Evolutionary conservation across 2,888 invertebrate species (phyloP).

Genomic region (Eupithecia vulgata): DNA sequence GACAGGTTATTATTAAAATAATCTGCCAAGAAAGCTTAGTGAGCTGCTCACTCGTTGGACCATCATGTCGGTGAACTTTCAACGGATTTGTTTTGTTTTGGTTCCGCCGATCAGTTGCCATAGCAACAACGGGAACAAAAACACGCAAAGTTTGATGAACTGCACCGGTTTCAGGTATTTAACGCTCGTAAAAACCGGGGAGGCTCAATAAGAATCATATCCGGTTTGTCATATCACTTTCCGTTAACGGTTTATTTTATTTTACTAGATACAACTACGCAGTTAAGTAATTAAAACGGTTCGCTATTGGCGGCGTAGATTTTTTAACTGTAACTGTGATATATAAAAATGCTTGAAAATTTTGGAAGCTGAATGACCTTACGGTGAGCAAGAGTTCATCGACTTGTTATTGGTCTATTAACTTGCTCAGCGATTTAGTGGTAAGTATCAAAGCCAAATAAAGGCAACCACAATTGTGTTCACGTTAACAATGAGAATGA

Average conservation of each 20-base stretch:
- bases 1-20: background rate
- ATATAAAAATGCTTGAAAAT: constrained; percentile 57
- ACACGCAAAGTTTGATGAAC: constrained; percentile 47
- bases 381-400: constrained; percentile 61
- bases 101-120: constrained; percentile 22
- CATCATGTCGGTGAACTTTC: background rate
- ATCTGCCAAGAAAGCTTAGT: background rate
- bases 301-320: constrained; percentile 63
- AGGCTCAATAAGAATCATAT: constrained; percentile 51
- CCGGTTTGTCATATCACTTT: constrained; percentile 75
- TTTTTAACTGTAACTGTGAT: constrained; percentile 73
- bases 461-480: constrained; percentile 11
- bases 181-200: constrained; percentile 44
- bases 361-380: constrained; percentile 71
- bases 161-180: constrained; percentile 45
- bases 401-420: constrained; percentile 52
- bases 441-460: constrained; percentile 11
- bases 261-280: constrained; percentile 59
- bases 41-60: background rate
- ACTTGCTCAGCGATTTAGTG: constrained; percentile 10
- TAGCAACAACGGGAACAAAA: constrained; percentile 41
- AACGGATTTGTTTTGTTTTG: constrained; percentile 38
- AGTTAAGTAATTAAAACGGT: constrained; percentile 82
- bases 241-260: constrained; percentile 76
- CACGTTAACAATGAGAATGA: background rate